Conservation (phyloP, 2,888 invertebrate genomes). For the Vanessa cardui region DNA sequence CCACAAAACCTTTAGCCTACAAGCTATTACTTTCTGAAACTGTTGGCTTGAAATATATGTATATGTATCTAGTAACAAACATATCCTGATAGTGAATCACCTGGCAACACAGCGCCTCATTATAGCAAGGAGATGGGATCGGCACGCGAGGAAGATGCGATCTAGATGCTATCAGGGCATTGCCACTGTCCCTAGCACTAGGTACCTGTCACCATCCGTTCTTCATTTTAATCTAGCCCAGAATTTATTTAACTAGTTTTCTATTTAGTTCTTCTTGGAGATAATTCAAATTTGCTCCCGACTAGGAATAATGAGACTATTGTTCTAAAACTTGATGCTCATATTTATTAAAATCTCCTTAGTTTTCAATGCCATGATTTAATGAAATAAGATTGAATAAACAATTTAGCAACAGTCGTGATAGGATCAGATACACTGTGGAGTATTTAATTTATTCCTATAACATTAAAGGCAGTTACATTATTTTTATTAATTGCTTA, state of each 20-base stretch:
- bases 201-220: constrained; percentile 28
- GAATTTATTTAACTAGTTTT: constrained; percentile 16
- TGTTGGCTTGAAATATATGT: constrained; percentile 38
- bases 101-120: constrained; percentile 57
- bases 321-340: constrained; percentile 6
- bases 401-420: too few species aligned
- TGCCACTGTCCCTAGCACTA: constrained; percentile 43
- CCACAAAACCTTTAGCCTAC: constrained; percentile 11
- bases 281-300: constrained; percentile 2
- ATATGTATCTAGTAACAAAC: constrained; percentile 39
- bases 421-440: too few species aligned
- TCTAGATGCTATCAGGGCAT: constrained; percentile 55
- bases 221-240: constrained; percentile 30
- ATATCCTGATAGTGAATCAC: constrained; percentile 44
- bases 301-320: constrained; percentile 3
- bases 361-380: not conserved
- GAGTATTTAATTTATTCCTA: too few species aligned
- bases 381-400: constrained; percentile 1
- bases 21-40: constrained; percentile 32
- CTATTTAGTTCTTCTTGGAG: not conserved
- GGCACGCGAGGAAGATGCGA: constrained; percentile 72
- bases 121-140: constrained; percentile 70
- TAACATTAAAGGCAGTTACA: too few species aligned
- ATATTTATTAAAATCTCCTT: constrained; percentile 5
- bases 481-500: too few species aligned